Evolutionary conservation across 2,888 invertebrate genomes (phyloP), one percentile per base, ranked within the genome.

Genomic region (Sturmia bella): DNA sequence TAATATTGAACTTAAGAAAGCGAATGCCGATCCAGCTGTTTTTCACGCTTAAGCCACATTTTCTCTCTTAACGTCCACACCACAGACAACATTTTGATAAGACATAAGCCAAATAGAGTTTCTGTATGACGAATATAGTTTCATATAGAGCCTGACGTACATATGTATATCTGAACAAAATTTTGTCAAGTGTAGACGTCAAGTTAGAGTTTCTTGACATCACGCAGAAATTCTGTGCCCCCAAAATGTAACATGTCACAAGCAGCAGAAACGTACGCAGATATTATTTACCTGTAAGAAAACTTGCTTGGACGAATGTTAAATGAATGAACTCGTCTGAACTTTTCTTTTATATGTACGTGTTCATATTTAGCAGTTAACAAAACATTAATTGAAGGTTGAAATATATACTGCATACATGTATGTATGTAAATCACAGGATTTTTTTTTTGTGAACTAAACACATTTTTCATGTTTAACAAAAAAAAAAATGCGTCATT

Each of bases 241-340:
- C 39, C 39, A 52, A 57, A 50, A 32, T 68, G 48, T 68, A 57
- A 75, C 15, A 37, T 48, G 48, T 15, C 57, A 39, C 48, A 11
- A 41, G 32, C 4, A 41, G 32, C 4, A 32, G n/a, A 24, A 3
- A 11, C 4, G 6, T 24, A 24, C 15, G 1, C 3, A 15, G 6
- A 17, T 32, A 19, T 48, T 57, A 45, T 45, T 56, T 56, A 45
- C 54, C 17, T 37, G 45, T 1, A 9, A 24, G 27, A 27, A 41
- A n/a, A n/a, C 27, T 24, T 39, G 21, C 1, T n/a, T 15, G 1
- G 39, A 37, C n/a, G 43, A 32, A 15, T 43, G 39, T 37, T 45
- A 15, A 41, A 15, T 2, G 15, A 59, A 75, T 80, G 75, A 75
- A 80, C 80, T 75, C 43, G 7, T 7, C 12, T 75, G 80, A 80